A percentile compares a stretch with the other conserved stretches of the same genome.
These are phyloP conservation scores for Hesperophylax magnus DNA, from an alignment of 1,140 invertebrate species.

Conservation along the genomic window DNA sequence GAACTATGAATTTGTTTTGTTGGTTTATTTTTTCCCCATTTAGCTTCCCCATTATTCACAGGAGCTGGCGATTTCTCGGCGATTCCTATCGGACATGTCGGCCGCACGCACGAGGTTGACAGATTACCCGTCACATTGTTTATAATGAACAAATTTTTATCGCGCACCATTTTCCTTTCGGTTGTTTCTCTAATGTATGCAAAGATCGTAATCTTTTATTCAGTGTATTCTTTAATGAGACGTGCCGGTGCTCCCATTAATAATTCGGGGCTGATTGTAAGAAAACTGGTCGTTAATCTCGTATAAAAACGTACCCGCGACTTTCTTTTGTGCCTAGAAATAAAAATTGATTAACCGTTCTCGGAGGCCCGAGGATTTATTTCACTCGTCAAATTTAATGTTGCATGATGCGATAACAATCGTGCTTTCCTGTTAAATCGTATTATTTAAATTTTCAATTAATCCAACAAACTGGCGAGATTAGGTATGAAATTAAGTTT, in stretches of 20 bases:
- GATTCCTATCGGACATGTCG: slow-evolving; percentile 41
- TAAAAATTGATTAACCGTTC: slow-evolving; percentile 32
- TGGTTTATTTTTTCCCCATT: slow-evolving; percentile 52
- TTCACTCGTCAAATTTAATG: slow-evolving; percentile 32
- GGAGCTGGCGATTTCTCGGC: slow-evolving; percentile 46
- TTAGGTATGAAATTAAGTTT: too few species aligned
- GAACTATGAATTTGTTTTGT: slow-evolving; percentile 58
- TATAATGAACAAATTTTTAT: slow-evolving; percentile 57
- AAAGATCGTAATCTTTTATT: slow-evolving; percentile 48
- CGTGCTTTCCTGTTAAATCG: slow-evolving; percentile 20
- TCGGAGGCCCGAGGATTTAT: slow-evolving; percentile 20
- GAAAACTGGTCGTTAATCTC: slow-evolving; percentile 23
- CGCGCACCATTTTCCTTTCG: slow-evolving; percentile 31
- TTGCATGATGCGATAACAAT: slow-evolving; percentile 19
- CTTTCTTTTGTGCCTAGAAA: slow-evolving; percentile 16
- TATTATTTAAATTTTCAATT: slow-evolving; percentile 39
- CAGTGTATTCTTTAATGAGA: slow-evolving; percentile 56
- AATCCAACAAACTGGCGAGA: neutral
- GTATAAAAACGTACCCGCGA: neutral
- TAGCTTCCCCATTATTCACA: slow-evolving; percentile 37
- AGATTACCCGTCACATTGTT: slow-evolving; percentile 55
- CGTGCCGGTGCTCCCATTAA: slow-evolving; percentile 43
- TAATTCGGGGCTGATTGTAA: slow-evolving; percentile 27
- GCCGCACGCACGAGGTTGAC: slow-evolving; percentile 39
- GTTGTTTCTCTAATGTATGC: slow-evolving; percentile 53